A percentile compares a stretch with the other conserved stretches of the same genome.
Conservation (phyloP, 2,888 invertebrate species). For the Heliconius sara region DNA sequence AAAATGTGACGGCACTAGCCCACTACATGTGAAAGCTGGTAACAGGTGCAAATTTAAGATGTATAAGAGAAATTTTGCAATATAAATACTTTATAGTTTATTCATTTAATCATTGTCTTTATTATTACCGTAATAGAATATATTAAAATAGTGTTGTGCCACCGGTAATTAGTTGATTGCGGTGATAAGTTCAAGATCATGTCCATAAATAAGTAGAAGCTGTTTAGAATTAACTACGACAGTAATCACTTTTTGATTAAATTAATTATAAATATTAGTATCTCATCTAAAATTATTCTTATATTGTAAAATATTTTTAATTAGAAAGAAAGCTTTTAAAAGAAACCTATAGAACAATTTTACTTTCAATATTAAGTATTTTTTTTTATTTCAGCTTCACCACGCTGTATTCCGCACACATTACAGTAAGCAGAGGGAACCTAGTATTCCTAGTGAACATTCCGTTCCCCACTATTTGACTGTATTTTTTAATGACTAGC, state of each 20-base stretch:
- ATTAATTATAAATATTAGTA: constrained; percentile 23
- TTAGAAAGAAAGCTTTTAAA: background rate
- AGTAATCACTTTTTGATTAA: constrained; percentile 58
- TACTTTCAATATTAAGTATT: too few species aligned
- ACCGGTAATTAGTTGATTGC: constrained; percentile 58
- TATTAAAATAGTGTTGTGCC: constrained; percentile 53
- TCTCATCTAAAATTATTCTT: constrained; percentile 54
- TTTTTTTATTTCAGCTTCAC: too few species aligned
- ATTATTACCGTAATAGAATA: constrained; percentile 57
- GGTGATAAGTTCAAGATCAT: constrained; percentile 73
- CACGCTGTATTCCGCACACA: too few species aligned
- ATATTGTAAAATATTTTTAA: background rate
- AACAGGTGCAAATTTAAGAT: constrained; percentile 69
- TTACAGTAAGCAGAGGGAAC: too few species aligned
- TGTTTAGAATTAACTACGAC: constrained; percentile 62
- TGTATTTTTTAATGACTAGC: too few species aligned
- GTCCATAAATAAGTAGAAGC: constrained; percentile 58
- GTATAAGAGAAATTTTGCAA: constrained; percentile 62
- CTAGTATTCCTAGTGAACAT: too few species aligned
- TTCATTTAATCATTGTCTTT: constrained; percentile 46
- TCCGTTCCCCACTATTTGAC: too few species aligned
- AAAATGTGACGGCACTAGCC: constrained; percentile 62
- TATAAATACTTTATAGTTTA: constrained; percentile 53
- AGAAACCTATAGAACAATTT: background rate
- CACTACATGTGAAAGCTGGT: constrained; percentile 71